Conservation (phyloP, 2,888 invertebrate species). For the Myopa tessellatipennis region DNA sequence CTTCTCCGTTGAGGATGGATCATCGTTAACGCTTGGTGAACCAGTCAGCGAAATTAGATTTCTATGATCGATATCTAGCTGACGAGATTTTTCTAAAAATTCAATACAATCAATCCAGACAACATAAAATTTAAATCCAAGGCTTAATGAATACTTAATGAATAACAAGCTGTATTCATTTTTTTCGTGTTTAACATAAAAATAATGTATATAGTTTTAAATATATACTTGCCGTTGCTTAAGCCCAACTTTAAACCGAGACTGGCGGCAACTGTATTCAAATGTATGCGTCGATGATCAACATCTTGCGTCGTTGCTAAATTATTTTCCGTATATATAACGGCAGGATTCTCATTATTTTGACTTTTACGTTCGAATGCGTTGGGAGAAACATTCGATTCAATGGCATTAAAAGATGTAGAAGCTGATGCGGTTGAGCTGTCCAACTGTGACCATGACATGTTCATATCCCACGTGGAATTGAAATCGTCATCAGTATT, state of each 20-base stretch:
- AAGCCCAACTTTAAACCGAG: slow-evolving; percentile 57
- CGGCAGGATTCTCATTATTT: slow-evolving; percentile 67
- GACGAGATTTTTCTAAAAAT: slow-evolving; percentile 62
- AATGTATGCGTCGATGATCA: slow-evolving; percentile 73
- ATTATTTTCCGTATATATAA: slow-evolving; percentile 68
- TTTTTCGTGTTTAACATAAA: neutral
- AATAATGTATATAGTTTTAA: neutral
- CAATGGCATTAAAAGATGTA: slow-evolving; percentile 58
- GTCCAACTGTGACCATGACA: slow-evolving; percentile 67
- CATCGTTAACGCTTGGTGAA: slow-evolving; percentile 69
- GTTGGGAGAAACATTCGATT: slow-evolving; percentile 77
- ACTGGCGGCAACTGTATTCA: slow-evolving; percentile 67
- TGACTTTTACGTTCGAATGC: slow-evolving; percentile 73
- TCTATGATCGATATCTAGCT: slow-evolving; percentile 81
- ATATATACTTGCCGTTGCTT: slow-evolving; percentile 53
- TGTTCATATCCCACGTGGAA: slow-evolving; percentile 69
- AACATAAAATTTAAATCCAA: neutral
- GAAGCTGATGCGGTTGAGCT: slow-evolving; percentile 64
- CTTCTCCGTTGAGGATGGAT: slow-evolving; percentile 43
- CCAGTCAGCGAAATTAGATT: slow-evolving; percentile 87
- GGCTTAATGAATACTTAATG: neutral
- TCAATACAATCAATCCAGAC: neutral
- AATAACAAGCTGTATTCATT: neutral
- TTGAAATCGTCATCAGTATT: slow-evolving; percentile 62
- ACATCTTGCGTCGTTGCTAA: slow-evolving; percentile 69